Evolutionary conservation across 2,888 invertebrate species (phyloP), one percentile per base, ranked within the genome.

Genomic region (Perdita meconis): DNA sequence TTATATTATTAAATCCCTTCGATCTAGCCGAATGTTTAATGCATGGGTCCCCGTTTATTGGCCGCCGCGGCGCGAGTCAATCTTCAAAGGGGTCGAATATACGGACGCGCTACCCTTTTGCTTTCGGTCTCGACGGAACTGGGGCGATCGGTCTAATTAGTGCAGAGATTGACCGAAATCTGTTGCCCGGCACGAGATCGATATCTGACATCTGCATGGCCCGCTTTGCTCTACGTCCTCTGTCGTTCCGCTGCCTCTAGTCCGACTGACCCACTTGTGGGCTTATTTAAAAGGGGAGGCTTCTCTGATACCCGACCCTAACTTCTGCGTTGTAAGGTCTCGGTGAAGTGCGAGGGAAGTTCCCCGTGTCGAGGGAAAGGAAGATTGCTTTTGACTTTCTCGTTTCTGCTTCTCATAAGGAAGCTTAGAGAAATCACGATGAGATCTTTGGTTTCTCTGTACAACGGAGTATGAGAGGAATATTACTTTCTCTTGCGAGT

Each of bases 1-100:
- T 57, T 85, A 80, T 81, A 83, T 84, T 87, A 87, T 86, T 85
- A 82, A 86, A 83, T 80, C 76, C 42, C 51, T 67, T 65, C 75
- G 50, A 75, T 42, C 69, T 26, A 36, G 16, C 40, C 42, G 59
- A 16, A 75, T 78, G 75, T 65, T 65, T 78, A 75, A 78, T 74
- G 69, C 75, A 78, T 65, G 55, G 60, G 16, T 38, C 30, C 44
- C 10, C 61, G 73, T 61, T 73, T 55, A 55, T 69, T 16, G 38
- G 10, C 19, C 8, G 12, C 47, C 38, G 8, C 26, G 56, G 34
- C 56, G 56, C 50, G 19, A 73, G 56, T 34, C 70, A 56, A 68
- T n/a, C 26, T 40, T 13, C 24, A 26, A 10, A 8, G 50, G n/a
- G 36, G 42, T 13, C 13, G 40, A 8, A 12, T 5, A 2, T 10